Base-by-base conservation (phyloP, 2,888 invertebrate species). In the Eristalis intricaria region DNA sequence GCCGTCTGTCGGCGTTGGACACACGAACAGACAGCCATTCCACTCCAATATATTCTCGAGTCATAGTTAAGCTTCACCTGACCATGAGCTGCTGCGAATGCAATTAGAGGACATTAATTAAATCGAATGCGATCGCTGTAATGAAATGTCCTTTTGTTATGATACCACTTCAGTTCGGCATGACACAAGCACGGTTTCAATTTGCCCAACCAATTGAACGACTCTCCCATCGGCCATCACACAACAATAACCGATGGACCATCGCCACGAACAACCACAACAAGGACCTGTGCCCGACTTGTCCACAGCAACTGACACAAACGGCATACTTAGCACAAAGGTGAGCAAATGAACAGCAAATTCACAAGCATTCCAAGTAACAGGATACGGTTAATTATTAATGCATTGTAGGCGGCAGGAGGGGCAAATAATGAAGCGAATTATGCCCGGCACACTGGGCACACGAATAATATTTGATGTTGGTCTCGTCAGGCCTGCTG, bases 301-400 rank as follows among this genome's bases (percentile, higher is more conserved):
- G 68, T 80, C 56, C 66, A 61, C 73, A 73, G 64, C 77, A 82
- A 81, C 81, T 77, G 73, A 74, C 63, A 73, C 63, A 81, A 61
- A 81, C 50, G 40, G 38, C 32, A 65, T 22, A 56, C 60, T 65
- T 38, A 32, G 3, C 60, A 71, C 75, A 81, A 81, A 85, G 81
- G 84, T 76, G 81, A 81, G 80, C 19, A 84, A 81, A 85, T 81
- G 81, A 84, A 81, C 71, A 76, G 65, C 76, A 81, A 85, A 58
- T 71, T 71, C 80, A 66, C 66, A 76, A 76, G 26, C 71, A 71
- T 76, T 73, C 58, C 19, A 32, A 68, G 81, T 63, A 71, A 81
- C 81, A 81, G 70, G 81, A 85, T 81, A 85, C 68, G 68, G 71
- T 85, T 85, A 85, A 81, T 85, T 85, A 85, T 85, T 81, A 68